These are phyloP conservation scores for Cephus rjabovi DNA, from an alignment of 2,888 invertebrate genomes.

Conservation along the genomic window DNA sequence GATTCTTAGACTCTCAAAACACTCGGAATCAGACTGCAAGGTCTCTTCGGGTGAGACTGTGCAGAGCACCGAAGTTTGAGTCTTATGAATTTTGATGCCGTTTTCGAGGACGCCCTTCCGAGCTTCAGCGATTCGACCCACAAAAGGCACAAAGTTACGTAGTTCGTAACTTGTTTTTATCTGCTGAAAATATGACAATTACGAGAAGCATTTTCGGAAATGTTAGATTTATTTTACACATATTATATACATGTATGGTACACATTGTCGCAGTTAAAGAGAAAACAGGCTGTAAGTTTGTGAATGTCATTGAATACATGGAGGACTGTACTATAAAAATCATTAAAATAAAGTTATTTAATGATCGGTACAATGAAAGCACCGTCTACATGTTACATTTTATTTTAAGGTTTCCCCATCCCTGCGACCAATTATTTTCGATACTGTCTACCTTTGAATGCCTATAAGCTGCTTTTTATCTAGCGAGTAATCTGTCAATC, in stretches of 20 bases:
- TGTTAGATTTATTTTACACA: constrained; percentile 41
- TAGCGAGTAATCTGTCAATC: not conserved
- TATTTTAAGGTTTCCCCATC: not conserved
- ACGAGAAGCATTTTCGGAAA: not conserved
- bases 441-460: not conserved
- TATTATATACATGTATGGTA: constrained; percentile 41
- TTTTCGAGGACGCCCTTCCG: not conserved
- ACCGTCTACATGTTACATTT: not conserved
- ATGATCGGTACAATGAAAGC: constrained; percentile 32
- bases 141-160: not conserved
- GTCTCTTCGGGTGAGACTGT: not conserved
- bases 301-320: constrained; percentile 48
- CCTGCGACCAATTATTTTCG: not conserved
- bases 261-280: constrained; percentile 41
- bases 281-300: constrained; percentile 47
- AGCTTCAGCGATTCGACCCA: not conserved
- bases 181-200: not conserved
- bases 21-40: constrained; percentile 16
- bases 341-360: constrained; percentile 58
- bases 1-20: constrained; percentile 22
- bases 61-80: not conserved
- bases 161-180: not conserved
- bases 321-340: constrained; percentile 50
- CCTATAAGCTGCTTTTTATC: not conserved
- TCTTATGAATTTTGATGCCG: not conserved